Evolutionary conservation across 2,797 vertebrate genomes (phyloP), one percentile per base, ranked within the genome.

Genomic region (Propithecus deckenii): DNA sequence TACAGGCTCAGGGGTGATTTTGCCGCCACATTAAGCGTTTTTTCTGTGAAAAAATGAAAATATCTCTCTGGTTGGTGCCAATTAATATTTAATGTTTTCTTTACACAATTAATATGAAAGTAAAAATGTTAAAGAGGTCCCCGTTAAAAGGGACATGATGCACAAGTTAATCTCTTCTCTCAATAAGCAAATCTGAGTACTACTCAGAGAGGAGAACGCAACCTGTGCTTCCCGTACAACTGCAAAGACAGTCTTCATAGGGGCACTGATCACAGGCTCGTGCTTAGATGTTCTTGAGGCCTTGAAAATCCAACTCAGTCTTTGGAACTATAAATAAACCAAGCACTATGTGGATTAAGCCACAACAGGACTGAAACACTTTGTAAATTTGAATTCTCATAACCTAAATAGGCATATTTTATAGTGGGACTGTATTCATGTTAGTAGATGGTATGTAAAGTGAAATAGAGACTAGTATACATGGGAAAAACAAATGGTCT

Each of bases 381-480:
- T 85, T 28, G 6, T 84, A 81, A 79, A 63, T 94, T 75, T 93
- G 38, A 83, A 48, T 94, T 91, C 50, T 95, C 5, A n/a, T 81
- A 38, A 52, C 28, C 25, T 79, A 32, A 35, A 5, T 10, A 63
- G 15, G 23, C 55, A 63, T 22, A 28, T 88, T 46, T 79, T 65
- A 74, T 28, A 7, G 23, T 38, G 9, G 28, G 38, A 65, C 32
- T 90, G 28, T 84, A 41, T 15, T 14, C 83, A 48, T 63, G 13
- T 75, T 65, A 63, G 46, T 41, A 61, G 43, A 32, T 48, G 10
- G 11, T 72, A 1, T 67, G 23, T 38, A 72, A 20, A 61, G 28
- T 74, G 8, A 76, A 52, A 35, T 38, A 28, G 35, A 59, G 32
- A 71, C 41, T 43, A 22, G 15, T 43, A 18, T 15, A 38, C 11